Base-by-base conservation (phyloP, 2,113 vertebrate species). In the Sitta europaea region DNA sequence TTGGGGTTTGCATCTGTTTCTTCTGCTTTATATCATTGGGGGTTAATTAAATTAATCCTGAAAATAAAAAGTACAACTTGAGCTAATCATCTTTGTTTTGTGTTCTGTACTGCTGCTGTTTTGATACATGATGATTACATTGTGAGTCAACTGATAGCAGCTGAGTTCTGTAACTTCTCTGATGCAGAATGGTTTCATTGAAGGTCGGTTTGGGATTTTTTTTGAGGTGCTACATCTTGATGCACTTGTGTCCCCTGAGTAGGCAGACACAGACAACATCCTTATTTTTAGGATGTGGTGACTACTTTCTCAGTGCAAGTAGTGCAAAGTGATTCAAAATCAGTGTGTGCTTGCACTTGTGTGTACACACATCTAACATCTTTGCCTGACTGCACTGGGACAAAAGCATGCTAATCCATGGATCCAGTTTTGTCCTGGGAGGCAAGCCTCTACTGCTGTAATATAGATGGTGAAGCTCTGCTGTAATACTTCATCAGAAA, bases 61-160 rank as follows among this genome's bases (percentile, higher is more conserved):
- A 90, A 88, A 98, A 97, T 97, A 97, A 98, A 90, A 97, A 65
- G 35, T 76, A 51, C 71, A 84, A 67, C 47, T 71, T 94, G 48
- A 76, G 4, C 58, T 66, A 38, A 61, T 71, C 7, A 31, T 75
- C 11, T 57, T 43, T 48, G 12, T 12, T 90, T 5, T 4, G 7
- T 92, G 36, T 78, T 92, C n/a, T 93, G 29, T 93, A 24, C 42
- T 89, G 58, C 31, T 86, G 45, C 36, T 87, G 38, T 42, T 94
- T 70, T 78, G 45, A 66, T 71, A 27, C 2, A 3, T 5, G 6
- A 13, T 40, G 25, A 85, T 54, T 66, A 10, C 0, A 0, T 8
- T 45, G 20, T 35, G 38, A 71, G 31, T 74, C 62, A 54, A 2
- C 43, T 66, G 55, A 35, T 10, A 51, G 71, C 22, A 50, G 0